phyloP scores from a whole-genome alignment of 2,797 vertebrate species.

The Mus minutoides region DNA sequence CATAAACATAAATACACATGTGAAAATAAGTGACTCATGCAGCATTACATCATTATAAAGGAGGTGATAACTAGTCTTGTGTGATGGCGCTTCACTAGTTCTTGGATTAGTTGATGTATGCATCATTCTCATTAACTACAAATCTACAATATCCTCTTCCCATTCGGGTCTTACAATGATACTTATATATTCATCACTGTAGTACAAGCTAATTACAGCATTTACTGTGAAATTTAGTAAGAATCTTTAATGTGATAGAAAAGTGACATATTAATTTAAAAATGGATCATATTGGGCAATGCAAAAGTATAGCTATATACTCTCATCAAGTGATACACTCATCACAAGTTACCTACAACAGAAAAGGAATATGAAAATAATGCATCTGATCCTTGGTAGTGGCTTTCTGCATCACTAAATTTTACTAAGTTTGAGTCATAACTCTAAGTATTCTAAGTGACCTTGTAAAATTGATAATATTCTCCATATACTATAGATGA shows the following conservation, averaged over 20 bases:
- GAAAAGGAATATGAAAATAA: neutral
- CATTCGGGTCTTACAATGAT: neutral
- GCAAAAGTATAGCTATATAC: neutral
- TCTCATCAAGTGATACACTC: neutral
- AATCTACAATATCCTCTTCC: neutral
- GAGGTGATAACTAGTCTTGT: neutral
- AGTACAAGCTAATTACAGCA: neutral
- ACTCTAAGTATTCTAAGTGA: neutral
- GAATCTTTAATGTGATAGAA: neutral
- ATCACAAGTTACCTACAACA: neutral
- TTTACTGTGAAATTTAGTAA: neutral
- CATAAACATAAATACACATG: neutral
- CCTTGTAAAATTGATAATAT: neutral
- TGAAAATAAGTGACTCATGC: neutral
- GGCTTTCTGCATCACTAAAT: neutral
- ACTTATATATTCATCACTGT: slow-evolving; percentile 1
- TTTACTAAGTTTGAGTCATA: neutral
- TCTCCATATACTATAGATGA: neutral
- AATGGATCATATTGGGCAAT: neutral
- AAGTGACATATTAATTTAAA: neutral
- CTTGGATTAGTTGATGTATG: neutral
- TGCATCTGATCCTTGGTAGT: neutral
- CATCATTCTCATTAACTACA: neutral
- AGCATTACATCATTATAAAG: neutral
- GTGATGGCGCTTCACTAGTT: neutral